phyloP scores from a whole-genome alignment of 1,140 invertebrate species.

The Wasmannia auropunctata region DNA sequence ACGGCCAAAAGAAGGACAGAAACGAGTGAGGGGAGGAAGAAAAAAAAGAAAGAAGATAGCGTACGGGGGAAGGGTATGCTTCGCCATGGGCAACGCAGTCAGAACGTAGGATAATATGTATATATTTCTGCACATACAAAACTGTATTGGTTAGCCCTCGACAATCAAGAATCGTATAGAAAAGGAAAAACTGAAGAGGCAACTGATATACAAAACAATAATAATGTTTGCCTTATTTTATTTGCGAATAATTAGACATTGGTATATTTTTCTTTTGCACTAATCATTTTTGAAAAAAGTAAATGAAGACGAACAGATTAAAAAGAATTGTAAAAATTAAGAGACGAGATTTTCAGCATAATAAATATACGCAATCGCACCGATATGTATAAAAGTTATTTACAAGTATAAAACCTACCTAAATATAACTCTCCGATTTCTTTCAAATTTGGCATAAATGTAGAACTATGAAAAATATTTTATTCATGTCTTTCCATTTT shows the following conservation, averaged over 20 bases:
- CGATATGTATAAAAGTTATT: not conserved
- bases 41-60: slow-evolving; percentile 51
- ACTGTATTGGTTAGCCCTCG: slow-evolving; percentile 53
- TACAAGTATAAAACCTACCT: not conserved
- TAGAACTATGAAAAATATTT: no score
- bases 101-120: slow-evolving; percentile 36
- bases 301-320: not conserved
- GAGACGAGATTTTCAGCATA: not conserved
- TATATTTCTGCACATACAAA: slow-evolving; percentile 34
- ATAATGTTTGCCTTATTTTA: not conserved
- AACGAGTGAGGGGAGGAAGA: slow-evolving; percentile 30
- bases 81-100: slow-evolving; percentile 52
- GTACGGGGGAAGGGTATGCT: slow-evolving; percentile 7
- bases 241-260: not conserved
- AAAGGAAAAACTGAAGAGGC: not conserved
- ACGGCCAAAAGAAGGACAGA: slow-evolving; percentile 47
- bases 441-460: no score
- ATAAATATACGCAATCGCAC: not conserved
- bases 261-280: not conserved
- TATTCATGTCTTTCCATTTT: no score
- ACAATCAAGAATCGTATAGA: slow-evolving; percentile 16
- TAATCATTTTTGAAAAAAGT: not conserved
- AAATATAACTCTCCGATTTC: no score
- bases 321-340: not conserved
- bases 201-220: slow-evolving; percentile 15